phyloP scores from a whole-genome alignment of 2,888 invertebrate genomes.

The Lamellibrachia columna region DNA sequence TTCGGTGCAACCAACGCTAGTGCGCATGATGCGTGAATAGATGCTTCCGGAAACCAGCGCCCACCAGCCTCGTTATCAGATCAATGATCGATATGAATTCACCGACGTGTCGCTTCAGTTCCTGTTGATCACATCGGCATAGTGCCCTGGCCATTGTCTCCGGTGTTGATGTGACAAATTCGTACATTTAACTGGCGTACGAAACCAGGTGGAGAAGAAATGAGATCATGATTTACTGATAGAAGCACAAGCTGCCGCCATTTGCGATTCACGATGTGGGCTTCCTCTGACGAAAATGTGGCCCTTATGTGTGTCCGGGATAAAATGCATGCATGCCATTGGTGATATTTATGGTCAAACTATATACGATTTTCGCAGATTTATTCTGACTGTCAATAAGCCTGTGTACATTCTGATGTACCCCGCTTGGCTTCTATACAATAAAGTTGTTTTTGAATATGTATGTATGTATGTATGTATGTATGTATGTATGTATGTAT shows the following conservation, averaged over 20 bases:
- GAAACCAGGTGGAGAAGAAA: not conserved
- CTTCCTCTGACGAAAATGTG: not conserved
- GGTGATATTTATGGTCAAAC: not conserved
- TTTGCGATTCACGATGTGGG: not conserved
- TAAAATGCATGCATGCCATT: not conserved
- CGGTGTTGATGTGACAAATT: not conserved
- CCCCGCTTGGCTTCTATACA: too few species aligned
- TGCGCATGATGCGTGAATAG: not conserved
- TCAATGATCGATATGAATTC: not conserved
- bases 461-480: not conserved
- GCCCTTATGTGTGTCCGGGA: not conserved
- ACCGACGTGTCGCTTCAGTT: not conserved
- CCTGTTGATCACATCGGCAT: not conserved
- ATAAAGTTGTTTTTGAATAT: not conserved
- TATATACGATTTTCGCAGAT: not conserved
- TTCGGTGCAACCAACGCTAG: not conserved
- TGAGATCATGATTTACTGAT: not conserved
- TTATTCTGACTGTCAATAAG: not conserved
- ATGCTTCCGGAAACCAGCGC: not conserved
- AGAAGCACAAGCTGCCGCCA: not conserved
- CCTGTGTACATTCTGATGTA: not conserved
- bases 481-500: not conserved
- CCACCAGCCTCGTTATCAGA: not conserved
- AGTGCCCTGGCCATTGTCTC: not conserved
- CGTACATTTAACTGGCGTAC: not conserved